Base-by-base conservation (phyloP, 92 coral and sea anemone genomes). In the Nematostella vectensis region DNA sequence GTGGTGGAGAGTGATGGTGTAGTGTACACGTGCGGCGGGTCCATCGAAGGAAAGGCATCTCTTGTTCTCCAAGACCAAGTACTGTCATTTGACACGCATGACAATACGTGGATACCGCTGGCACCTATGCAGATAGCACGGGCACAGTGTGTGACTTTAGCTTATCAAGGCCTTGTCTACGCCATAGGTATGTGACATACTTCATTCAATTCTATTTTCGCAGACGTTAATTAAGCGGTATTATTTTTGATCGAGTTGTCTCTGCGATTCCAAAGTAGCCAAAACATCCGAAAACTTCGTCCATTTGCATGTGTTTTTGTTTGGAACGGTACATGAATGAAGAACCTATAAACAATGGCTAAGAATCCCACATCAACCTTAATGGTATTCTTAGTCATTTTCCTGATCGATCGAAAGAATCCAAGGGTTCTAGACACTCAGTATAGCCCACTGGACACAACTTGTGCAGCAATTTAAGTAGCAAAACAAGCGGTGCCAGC, bases 1-100 rank as follows among this genome's bases (percentile, higher is more conserved):
- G 54, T 83, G 3, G 70, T 82, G 2, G 79, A 59, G 15, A 64
- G 75, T 9, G 74, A 81, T 50, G 97, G 77, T 10, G 40, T 64
- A 13, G 85, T 89, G 2, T 80, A 69, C 29, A 70, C 74, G 12
- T 65, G 82, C 29, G 97, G 89, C 18, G 97, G 97, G 43, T 81
- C 94, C 47, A 28, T 45, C 4, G 95, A 85, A 58, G 95, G 95
- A 21, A 71, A 65, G 63, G 76, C 88, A 10, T 75, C 88, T 8
- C 75, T 85, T 29, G 39, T 85, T 31, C 69, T 80, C 21, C 81
- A 76, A 50, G 79, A 80, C 13, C 65, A 75, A 13, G 95, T 89
- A 23, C 75, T 72, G 26, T 66, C 83, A 36, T 89, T 71, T 58
- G 80, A 81, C 67, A 62, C 83, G 4, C 57, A 56, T 50, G 47